Evolutionary conservation across 2,888 invertebrate species (phyloP).

Genomic region (Eilema caniola): DNA sequence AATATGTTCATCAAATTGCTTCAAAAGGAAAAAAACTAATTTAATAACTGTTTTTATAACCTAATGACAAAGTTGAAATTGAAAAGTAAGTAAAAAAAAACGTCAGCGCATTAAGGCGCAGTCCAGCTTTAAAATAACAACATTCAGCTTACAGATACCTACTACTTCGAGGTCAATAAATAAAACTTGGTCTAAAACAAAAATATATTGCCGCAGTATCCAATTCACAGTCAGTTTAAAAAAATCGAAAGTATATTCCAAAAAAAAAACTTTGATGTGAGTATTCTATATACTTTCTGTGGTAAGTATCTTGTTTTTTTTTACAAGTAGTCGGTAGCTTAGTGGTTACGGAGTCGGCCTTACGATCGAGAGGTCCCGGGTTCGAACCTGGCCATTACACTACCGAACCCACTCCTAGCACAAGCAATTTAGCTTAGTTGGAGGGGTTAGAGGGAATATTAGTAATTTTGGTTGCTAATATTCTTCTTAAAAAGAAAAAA

Average conservation of each 20-base stretch:
- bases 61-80: constrained; percentile 5
- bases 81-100: not conserved
- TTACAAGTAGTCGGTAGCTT: no score
- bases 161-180: no score
- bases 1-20: constrained; percentile 6
- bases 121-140: not conserved
- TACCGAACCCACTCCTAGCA: no score
- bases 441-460: no score
- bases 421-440: no score
- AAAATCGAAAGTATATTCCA: not conserved
- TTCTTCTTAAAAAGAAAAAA: no score
- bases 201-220: not conserved
- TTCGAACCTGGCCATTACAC: no score
- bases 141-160: no score
- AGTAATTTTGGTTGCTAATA: no score
- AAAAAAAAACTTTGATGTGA: not conserved
- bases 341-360: no score
- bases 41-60: constrained; percentile 3
- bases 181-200: not conserved
- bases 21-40: not conserved
- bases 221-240: not conserved
- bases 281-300: not conserved
- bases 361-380: no score
- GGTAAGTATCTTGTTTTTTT: not conserved
- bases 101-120: not conserved